Conservation (phyloP, 2,113 vertebrate genomes). For the Centropus unirufus region DNA sequence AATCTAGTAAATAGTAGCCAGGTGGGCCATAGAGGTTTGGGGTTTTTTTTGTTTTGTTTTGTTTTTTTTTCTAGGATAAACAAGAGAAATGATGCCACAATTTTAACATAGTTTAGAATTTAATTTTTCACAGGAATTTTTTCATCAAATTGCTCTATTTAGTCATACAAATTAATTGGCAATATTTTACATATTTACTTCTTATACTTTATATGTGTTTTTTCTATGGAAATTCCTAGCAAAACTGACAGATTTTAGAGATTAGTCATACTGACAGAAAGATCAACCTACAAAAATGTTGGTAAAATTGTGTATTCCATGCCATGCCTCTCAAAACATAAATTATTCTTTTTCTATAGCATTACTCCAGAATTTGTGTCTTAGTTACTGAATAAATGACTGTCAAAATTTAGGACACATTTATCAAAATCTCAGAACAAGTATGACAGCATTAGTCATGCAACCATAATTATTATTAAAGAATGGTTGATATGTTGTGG, state of each 20-base stretch:
- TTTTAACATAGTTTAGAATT: not conserved
- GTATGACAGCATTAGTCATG: fast-evolving
- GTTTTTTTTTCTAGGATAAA: not conserved
- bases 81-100: not conserved
- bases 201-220: not conserved
- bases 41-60: not conserved
- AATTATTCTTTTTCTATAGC: not conserved
- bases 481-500: not conserved
- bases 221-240: not conserved
- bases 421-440: not conserved
- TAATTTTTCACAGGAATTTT: not conserved
- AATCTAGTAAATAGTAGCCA: not conserved
- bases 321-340: not conserved
- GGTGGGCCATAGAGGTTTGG: not conserved
- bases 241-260: not conserved
- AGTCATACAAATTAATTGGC: not conserved
- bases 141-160: not conserved
- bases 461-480: not conserved
- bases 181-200: not conserved
- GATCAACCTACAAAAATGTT: not conserved
- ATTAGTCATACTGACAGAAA: not conserved
- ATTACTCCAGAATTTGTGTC: not conserved
- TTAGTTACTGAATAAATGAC: not conserved
- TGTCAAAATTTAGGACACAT: not conserved
- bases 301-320: not conserved